Base-by-base conservation (phyloP, 1,140 invertebrate species). In the Medauroidea extradentata region DNA sequence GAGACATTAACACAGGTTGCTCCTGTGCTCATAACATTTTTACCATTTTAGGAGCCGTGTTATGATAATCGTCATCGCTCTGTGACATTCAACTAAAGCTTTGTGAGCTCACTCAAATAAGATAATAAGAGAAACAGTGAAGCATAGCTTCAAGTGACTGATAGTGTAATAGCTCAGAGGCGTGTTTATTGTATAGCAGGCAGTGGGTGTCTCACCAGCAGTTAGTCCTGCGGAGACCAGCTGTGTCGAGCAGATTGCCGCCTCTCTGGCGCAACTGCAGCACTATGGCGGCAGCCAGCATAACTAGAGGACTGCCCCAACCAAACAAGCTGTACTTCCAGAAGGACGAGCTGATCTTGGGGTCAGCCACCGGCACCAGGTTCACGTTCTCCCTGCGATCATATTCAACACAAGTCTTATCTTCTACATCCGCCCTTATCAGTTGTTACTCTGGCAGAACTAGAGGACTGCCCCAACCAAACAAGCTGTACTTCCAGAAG, bases 201-300 rank as follows among this genome's bases (percentile, higher is more conserved):
- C n/a, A n/a, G n/a, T n/a, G n/a, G n/a, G n/a, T n/a, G n/a, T n/a
- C 61, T 74, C 65, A 78, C 78, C 77, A 78, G 64, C 77, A 79
- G 65, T 79, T 78, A 55, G 74, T 77, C 2, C 73, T 73, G 25
- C 70, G 72, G 4, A 79, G 65, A 53, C 75, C 73, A 14, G 64
- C 55, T 13, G 64, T 58, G 18, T 74, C 67, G 50, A 72, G 66
- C 72, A 74, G 74, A 19, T 76, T 64, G 46, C 75, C 68, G 4
- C 63, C 59, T 7, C 63, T 67, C 41, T 78, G 73, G 2, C 62
- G 67, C 5, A 59, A 69, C 42, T 78, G 77, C 3, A 77, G 58
- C 1, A 74, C 42, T 0, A 60, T 66, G 8, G 77, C 74, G 4
- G 63, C 62, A 0, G 63, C 70, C 1, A 78, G 67, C 14, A 64